phyloP scores from a whole-genome alignment of 2,113 vertebrate species.

The Desmodus rotundus region DNA sequence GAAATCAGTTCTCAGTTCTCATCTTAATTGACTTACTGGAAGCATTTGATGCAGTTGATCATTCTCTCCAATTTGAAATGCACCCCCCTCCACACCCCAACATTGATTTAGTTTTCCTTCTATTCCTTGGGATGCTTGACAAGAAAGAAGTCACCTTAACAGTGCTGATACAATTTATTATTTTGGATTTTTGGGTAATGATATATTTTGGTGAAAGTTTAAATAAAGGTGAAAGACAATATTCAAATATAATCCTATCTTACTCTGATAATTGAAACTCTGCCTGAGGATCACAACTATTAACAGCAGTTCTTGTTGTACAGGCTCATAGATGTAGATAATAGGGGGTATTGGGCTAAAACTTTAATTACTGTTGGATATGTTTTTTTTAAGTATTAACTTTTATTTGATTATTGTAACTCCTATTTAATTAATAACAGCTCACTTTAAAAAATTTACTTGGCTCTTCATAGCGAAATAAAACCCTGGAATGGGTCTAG shows the following conservation, averaged over 20 bases:
- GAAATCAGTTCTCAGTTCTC: not conserved
- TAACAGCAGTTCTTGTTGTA: not conserved
- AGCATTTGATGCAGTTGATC: not conserved
- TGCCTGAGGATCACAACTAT: not conserved
- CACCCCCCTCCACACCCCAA: not conserved
- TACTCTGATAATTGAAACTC: slow-evolving; percentile 5
- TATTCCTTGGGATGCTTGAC: not conserved
- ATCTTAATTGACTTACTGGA: not conserved
- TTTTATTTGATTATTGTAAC: slow-evolving; percentile 4
- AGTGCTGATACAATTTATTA: not conserved
- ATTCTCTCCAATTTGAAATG: not conserved
- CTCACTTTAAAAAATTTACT: not conserved
- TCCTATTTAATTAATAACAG: not conserved
- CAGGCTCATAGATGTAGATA: not conserved
- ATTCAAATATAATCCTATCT: not conserved
- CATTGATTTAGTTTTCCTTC: not conserved
- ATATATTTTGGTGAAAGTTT: slow-evolving; percentile 1
- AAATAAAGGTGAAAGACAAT: not conserved
- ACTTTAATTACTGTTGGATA: not conserved
- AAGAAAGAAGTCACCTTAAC: not conserved
- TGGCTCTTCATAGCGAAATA: not conserved
- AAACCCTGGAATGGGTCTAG: not conserved
- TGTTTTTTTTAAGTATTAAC: not conserved
- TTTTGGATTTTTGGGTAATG: not conserved
- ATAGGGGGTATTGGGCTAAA: not conserved